Percentiles rank a stretch among this genome's conserved stretches.
Evolutionary conservation across 2,888 invertebrate species (phyloP).

Genomic region (Euzetes globulus): DNA sequence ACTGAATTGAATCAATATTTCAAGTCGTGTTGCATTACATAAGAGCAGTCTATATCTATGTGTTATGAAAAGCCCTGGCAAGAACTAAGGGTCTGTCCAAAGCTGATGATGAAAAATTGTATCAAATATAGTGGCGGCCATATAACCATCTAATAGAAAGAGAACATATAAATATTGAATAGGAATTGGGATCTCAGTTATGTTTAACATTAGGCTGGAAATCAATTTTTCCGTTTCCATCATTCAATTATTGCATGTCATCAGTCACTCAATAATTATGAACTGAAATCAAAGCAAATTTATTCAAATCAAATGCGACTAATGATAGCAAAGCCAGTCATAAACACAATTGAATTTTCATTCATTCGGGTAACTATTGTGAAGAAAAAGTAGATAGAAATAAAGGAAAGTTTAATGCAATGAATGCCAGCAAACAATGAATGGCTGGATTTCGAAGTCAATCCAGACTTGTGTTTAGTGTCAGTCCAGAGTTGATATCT

Average conservation of each 20-base stretch:
- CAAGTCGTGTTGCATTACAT: neutral
- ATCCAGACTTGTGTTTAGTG: neutral
- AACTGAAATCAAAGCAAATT: no score
- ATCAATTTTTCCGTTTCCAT: neutral
- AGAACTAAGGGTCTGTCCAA: neutral
- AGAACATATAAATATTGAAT: neutral
- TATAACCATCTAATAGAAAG: neutral
- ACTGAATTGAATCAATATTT: slow-evolving; percentile 4
- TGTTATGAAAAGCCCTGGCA: neutral
- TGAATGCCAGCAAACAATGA: neutral
- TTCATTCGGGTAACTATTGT: neutral
- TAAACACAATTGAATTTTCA: no score
- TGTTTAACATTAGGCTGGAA: neutral
- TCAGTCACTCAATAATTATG: no score
- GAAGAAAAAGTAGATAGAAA: neutral
- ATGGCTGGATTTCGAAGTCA: neutral
- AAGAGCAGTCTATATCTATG: neutral
- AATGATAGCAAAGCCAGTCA: no score
- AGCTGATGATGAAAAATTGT: slow-evolving; percentile 8
- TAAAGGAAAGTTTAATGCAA: neutral
- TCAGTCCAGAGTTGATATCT: neutral
- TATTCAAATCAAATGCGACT: no score
- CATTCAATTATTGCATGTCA: no score
- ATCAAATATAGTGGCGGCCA: neutral
- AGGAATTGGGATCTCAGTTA: neutral